Evolutionary conservation across 2,888 invertebrate genomes (phyloP).

Genomic region (Coremacera marginata): DNA sequence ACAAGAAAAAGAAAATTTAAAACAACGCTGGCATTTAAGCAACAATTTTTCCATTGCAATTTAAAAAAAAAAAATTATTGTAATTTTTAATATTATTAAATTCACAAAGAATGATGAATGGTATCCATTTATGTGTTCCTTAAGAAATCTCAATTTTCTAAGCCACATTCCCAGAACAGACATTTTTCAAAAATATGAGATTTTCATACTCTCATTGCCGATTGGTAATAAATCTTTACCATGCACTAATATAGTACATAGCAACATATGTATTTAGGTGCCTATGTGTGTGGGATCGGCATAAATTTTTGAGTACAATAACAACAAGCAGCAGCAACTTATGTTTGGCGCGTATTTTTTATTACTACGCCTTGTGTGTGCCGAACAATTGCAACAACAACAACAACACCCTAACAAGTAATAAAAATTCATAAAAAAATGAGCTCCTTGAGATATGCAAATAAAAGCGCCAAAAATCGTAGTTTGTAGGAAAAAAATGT

Average conservation of each 20-base stretch:
- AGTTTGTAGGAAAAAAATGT: background rate
- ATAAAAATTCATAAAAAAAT: conserved; percentile 1
- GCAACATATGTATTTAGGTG: background rate
- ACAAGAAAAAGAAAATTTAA: no score
- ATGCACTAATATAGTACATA: background rate
- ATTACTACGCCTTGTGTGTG: background rate
- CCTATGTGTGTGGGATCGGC: background rate
- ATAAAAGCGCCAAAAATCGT: background rate
- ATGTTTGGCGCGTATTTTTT: background rate
- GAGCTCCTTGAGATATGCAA: background rate
- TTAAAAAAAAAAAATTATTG: no score
- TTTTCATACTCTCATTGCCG: background rate
- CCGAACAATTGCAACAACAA: background rate
- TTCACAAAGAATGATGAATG: no score
- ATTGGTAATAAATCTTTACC: conserved; percentile 27
- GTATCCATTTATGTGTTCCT: no score
- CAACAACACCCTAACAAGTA: conserved; percentile 14
- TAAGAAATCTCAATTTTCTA: no score
- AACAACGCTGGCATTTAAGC: no score
- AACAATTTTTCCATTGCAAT: no score
- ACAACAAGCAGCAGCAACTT: background rate
- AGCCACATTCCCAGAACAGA: background rate
- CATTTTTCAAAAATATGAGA: conserved; percentile 21
- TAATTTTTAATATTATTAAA: no score
- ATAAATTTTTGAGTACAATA: conserved; percentile 19